phyloP scores from a whole-genome alignment of 2,888 invertebrate genomes.

The Anoplius nigerrimus region DNA sequence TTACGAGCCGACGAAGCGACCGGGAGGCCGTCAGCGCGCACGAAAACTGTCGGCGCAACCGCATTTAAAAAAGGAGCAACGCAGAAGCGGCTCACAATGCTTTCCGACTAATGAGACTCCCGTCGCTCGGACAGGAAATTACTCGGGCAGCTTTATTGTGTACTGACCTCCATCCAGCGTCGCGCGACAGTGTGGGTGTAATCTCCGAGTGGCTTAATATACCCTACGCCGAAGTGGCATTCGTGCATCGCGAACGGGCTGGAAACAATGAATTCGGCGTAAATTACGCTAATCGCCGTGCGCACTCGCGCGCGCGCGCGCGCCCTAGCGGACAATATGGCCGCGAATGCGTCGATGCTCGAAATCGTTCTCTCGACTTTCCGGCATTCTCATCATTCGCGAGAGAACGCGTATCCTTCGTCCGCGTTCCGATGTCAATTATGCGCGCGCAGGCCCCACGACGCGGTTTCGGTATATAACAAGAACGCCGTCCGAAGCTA shows the following conservation, averaged over 20 bases:
- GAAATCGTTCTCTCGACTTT: too few species aligned
- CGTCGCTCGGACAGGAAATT: constrained; percentile 68
- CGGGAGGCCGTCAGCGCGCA: not conserved
- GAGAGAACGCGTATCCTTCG: not conserved
- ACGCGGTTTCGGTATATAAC: too few species aligned
- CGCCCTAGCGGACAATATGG: too few species aligned
- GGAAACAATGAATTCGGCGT: constrained; percentile 13
- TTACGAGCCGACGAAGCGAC: not conserved
- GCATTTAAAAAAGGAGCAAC: constrained; percentile 23
- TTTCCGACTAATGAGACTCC: constrained; percentile 61
- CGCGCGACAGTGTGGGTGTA: constrained; percentile 29
- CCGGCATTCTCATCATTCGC: too few species aligned
- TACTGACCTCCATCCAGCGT: constrained; percentile 53
- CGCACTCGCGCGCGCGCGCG: too few species aligned
- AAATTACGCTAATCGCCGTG: constrained; percentile 4
- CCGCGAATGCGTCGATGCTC: too few species aligned
- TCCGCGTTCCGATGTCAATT: not conserved
- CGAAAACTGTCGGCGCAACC: constrained; percentile 2
- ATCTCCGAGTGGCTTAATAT: constrained; percentile 24
- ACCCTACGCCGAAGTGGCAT: constrained; percentile 20
- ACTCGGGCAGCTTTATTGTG: constrained; percentile 69
- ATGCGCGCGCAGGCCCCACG: too few species aligned
- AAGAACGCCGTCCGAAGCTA: not conserved
- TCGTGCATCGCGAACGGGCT: constrained; percentile 14
- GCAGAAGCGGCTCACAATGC: constrained; percentile 51